Evolutionary conservation across 2,113 vertebrate genomes (phyloP), one percentile per base, ranked within the genome.

Genomic region (Myotis davidii): DNA sequence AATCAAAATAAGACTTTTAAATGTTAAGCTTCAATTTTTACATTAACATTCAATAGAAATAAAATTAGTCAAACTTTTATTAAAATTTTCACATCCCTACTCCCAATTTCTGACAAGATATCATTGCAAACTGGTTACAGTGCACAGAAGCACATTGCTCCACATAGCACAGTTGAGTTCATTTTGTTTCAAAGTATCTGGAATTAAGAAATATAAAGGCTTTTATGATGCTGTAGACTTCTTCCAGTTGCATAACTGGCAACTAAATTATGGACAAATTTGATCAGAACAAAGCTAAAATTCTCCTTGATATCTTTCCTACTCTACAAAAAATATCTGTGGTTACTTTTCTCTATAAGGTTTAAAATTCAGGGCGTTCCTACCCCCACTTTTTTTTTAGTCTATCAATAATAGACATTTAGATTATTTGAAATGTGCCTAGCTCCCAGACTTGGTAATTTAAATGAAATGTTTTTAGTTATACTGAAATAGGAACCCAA

Each of bases 401-500:
- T 89, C 61, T 91, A 91, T 61, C 90, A 89, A 27, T 93, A 79
- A 86, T 54, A 96, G 91, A 94, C 82, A 96, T 96, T 92, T 95
- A 85, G 50, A 52, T 92, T 96, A 95, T 82, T 88, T 96, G 67
- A 91, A 95, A 97, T 85, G 52, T 95, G 39, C 20, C 73, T 91
- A 56, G 52, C 94, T 97, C 29, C 92, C 52, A 48, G 29, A 93
- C 45, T 95, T 85, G 67, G 72, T 91, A 69, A 97, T 95, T 95
- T 85, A 96, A 96, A 96, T 94, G 72, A 97, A 94, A 93, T 94
- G 72, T 76, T 96, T 95, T 95, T 85, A 82, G 65, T 92, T 88
- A 91, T 9, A 93, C 59, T 0, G 0, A 95, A 90, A 88, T 73
- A 94, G 72, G 73, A 88, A 61, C 25, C 92, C 95, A 97, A 96